These are phyloP conservation scores for Sinohyriopsis cumingii DNA, from an alignment of 2,888 invertebrate genomes.

Conservation along the genomic window DNA sequence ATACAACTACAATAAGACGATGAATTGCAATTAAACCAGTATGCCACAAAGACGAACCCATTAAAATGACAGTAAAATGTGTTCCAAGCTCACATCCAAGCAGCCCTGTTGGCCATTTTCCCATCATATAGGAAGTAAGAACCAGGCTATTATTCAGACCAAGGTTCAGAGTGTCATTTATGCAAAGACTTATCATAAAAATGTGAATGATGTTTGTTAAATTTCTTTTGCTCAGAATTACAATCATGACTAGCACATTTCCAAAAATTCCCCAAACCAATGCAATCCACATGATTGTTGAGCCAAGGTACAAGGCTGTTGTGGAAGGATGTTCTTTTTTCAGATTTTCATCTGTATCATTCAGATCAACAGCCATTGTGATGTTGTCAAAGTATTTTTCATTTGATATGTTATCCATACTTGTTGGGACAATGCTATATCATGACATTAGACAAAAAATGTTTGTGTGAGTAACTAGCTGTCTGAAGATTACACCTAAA, in stretches of 20 bases:
- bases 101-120: conserved; percentile 61
- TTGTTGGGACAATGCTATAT: too few species aligned
- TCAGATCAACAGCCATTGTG: background rate
- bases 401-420: too few species aligned
- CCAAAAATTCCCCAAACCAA: conserved; percentile 61
- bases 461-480: too few species aligned
- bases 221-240: conserved; percentile 53
- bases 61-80: conserved; percentile 66
- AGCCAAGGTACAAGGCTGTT: conserved; percentile 56
- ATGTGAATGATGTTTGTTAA: conserved; percentile 66
- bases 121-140: conserved; percentile 62
- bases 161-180: conserved; percentile 67
- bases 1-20: conserved; percentile 67
- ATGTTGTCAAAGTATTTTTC: too few species aligned
- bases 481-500: too few species aligned
- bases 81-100: conserved; percentile 65
- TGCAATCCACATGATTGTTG: conserved; percentile 62
- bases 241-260: conserved; percentile 60
- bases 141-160: conserved; percentile 65
- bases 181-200: conserved; percentile 67
- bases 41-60: conserved; percentile 69
- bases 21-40: conserved; percentile 69
- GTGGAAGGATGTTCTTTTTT: conserved; percentile 42
- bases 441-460: too few species aligned
- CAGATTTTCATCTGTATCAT: conserved; percentile 16